A percentile compares a stretch with the other conserved stretches of the same genome.
Conservation (phyloP, 2,888 invertebrate species). For the Thumatha senex region DNA sequence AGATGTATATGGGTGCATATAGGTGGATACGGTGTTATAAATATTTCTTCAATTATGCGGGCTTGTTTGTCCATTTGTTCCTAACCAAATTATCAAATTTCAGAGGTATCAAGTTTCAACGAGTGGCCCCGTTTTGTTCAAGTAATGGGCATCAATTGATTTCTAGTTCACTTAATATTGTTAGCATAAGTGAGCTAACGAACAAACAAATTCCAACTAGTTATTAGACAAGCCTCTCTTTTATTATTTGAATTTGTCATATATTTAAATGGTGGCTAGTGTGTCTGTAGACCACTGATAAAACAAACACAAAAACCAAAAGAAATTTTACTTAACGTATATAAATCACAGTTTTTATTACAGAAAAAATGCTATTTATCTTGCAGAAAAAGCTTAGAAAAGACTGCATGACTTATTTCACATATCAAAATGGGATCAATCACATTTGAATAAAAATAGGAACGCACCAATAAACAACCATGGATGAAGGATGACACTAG, state of each 20-base stretch:
- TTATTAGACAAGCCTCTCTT: slow-evolving; percentile 4
- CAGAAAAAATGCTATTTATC: too few relatives aligned
- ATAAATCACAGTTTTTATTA: too few relatives aligned
- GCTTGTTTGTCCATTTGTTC: slow-evolving; percentile 45
- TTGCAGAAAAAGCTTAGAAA: too few relatives aligned
- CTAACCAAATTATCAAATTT: slow-evolving; percentile 51
- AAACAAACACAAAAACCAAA: too few relatives aligned
- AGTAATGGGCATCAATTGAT: slow-evolving; percentile 35
- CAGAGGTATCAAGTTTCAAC: slow-evolving; percentile 52
- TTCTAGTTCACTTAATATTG: slow-evolving; percentile 29
- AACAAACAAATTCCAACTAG: slow-evolving; percentile 9
- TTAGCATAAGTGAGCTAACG: slow-evolving; percentile 18
- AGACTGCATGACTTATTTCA: too few relatives aligned
- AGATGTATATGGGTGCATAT: slow-evolving; percentile 8
- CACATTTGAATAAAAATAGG: too few relatives aligned
- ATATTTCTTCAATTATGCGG: slow-evolving; percentile 40
- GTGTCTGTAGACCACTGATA: too few relatives aligned
- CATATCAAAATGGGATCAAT: too few relatives aligned
- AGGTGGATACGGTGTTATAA: not conserved
- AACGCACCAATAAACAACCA: too few relatives aligned
- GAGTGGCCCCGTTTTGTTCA: slow-evolving; percentile 42
- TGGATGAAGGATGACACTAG: too few relatives aligned
- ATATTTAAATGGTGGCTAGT: slow-evolving; percentile 17
- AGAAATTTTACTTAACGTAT: too few relatives aligned
- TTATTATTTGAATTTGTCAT: slow-evolving; percentile 25